phyloP scores from a whole-genome alignment of 2,888 invertebrate genomes.

The Calliopum simillimum region DNA sequence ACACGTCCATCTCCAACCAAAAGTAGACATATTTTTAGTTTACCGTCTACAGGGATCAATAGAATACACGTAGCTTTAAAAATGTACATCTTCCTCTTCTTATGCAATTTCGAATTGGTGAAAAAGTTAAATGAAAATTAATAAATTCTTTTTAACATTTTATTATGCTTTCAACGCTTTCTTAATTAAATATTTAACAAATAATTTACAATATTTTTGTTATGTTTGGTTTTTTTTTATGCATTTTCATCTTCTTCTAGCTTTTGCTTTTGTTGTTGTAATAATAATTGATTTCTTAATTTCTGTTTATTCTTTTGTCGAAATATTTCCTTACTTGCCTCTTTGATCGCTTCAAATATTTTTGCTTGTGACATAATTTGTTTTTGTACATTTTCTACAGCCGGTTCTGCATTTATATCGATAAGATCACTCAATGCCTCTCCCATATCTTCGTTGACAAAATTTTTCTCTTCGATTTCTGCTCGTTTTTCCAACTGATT shows the following conservation, averaged over 20 bases:
- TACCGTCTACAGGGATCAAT: too few relatives aligned
- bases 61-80: too few relatives aligned
- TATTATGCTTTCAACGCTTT: slow-evolving; percentile 71
- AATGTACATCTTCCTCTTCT: too few relatives aligned
- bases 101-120: too few relatives aligned
- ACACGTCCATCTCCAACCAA: too few relatives aligned
- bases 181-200: background rate
- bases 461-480: slow-evolving; percentile 67
- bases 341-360: slow-evolving; percentile 82
- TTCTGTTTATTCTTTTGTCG: slow-evolving; percentile 70
- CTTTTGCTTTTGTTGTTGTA: slow-evolving; percentile 29
- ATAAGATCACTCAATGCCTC: slow-evolving; percentile 76
- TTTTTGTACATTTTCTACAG: slow-evolving; percentile 79
- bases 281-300: slow-evolving; percentile 45
- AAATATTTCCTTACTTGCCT: slow-evolving; percentile 78
- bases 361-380: slow-evolving; percentile 82
- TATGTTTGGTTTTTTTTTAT: slow-evolving; percentile 41
- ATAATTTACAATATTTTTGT: background rate
- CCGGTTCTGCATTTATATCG: slow-evolving; percentile 72
- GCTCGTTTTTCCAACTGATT: slow-evolving; percentile 58
- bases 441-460: slow-evolving; percentile 68
- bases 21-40: too few relatives aligned
- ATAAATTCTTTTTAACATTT: slow-evolving; percentile 67
- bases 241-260: slow-evolving; percentile 48
- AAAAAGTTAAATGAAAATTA: too few relatives aligned